Evolutionary conservation across 2,888 invertebrate species (phyloP).

Genomic region (Drosophila koepferae): DNA sequence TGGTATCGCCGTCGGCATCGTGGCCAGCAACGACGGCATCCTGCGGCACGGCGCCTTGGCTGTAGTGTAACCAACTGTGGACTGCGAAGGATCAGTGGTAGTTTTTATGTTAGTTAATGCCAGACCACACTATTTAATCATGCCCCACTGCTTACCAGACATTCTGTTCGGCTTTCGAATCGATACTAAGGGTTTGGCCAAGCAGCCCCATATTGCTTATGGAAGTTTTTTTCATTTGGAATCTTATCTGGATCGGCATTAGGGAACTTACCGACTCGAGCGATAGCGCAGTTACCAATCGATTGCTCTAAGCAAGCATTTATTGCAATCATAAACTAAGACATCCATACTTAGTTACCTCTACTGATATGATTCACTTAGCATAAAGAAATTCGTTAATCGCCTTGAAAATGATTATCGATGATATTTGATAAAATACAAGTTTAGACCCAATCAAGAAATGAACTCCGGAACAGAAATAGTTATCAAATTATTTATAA

Average conservation of each 20-base stretch:
- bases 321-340: conserved; percentile 15
- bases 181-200: conserved; percentile 30
- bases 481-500: too few relatives aligned
- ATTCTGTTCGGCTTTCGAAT: conserved; percentile 39
- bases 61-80: conserved; percentile 86
- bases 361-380: conserved; percentile 11
- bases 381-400: neutral
- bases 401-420: neutral
- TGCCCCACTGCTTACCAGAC: conserved; percentile 61
- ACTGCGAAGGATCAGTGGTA: conserved; percentile 55
- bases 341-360: neutral
- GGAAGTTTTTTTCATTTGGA: conserved; percentile 8
- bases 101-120: conserved; percentile 1
- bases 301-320: neutral
- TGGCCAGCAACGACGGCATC: conserved; percentile 88
- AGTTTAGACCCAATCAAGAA: neutral
- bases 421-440: neutral
- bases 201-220: conserved; percentile 8
- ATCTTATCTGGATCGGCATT: conserved; percentile 9
- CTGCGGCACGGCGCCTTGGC: conserved; percentile 72
- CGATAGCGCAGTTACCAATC: conserved; percentile 2
- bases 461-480: too few relatives aligned
- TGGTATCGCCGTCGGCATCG: conserved; percentile 89
- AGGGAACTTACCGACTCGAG: neutral
- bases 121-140: neutral